A percentile compares a stretch with the other conserved stretches of the same genome.
Conservation (phyloP, 2,113 vertebrate genomes). For the Patagioenas fasciata region DNA sequence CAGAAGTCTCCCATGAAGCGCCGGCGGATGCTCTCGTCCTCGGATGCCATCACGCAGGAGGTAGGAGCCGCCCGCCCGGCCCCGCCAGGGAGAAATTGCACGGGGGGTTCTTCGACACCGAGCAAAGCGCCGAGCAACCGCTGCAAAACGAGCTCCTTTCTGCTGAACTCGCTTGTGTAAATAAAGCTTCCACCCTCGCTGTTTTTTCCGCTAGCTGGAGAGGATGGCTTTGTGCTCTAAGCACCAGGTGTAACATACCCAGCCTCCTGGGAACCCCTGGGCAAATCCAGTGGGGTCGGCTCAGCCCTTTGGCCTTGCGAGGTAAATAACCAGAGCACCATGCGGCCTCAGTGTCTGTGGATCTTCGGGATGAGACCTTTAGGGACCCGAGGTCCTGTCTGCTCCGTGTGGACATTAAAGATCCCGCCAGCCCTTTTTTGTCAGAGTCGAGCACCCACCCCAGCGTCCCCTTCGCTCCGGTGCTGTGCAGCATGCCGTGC, state of each 20-base stretch:
- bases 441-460: neutral
- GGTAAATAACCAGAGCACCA: constrained; percentile 36
- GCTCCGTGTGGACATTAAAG: neutral
- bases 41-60: constrained; percentile 95
- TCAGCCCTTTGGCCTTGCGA: constrained; percentile 17
- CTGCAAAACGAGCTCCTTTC: constrained; percentile 3
- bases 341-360: neutral
- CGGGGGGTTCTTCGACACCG: accelerated
- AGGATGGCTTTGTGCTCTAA: constrained; percentile 49
- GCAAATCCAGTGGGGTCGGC: constrained; percentile 35
- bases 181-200: constrained; percentile 40
- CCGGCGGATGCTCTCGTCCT: constrained; percentile 91
- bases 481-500: neutral
- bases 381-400: neutral
- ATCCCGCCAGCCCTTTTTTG: neutral
- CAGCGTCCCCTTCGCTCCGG: neutral
- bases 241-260: constrained; percentile 40
- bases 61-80: constrained; percentile 48
- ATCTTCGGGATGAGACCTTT: neutral
- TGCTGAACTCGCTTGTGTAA: neutral
- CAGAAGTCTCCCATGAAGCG: constrained; percentile 93
- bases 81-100: accelerated
- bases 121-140: neutral
- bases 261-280: constrained; percentile 39
- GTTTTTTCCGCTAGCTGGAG: constrained; percentile 44